Percentiles rank a stretch among this genome's conserved stretches.
Evolutionary conservation across 2,888 invertebrate species (phyloP).

Genomic region (Luffia ferchaultella): DNA sequence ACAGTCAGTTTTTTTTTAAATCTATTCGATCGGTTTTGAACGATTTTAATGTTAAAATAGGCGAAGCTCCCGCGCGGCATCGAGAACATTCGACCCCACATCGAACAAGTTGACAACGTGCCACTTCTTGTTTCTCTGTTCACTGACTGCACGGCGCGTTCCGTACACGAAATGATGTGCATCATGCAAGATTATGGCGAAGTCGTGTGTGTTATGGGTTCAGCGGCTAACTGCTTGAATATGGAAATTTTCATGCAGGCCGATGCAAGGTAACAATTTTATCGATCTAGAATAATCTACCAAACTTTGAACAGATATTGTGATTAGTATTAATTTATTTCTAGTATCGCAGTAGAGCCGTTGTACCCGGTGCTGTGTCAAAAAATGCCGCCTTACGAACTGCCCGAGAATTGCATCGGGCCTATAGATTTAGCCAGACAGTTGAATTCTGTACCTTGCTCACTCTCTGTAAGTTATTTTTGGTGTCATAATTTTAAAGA

Average conservation of each 20-base stretch:
- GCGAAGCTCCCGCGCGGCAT: conserved; percentile 96
- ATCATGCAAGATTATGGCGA: conserved; percentile 96
- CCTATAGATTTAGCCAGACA: conserved; percentile 84
- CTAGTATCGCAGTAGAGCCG: conserved; percentile 91
- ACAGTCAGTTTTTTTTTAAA: no score
- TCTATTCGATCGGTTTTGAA: no score
- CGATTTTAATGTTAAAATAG: no score
- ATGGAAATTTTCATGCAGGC: conserved; percentile 94
- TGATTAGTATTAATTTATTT: conserved; percentile 21
- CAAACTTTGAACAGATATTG: conserved; percentile 6
- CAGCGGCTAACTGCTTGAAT: conserved; percentile 88
- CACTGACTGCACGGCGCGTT: conserved; percentile 95
- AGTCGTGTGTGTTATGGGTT: conserved; percentile 94
- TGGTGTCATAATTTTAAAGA: not conserved
- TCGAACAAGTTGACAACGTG: conserved; percentile 96
- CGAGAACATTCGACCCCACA: conserved; percentile 94
- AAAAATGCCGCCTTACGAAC: conserved; percentile 56
- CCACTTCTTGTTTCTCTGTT: conserved; percentile 96
- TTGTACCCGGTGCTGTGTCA: conserved; percentile 77
- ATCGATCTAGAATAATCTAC: no score
- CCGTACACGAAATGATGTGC: conserved; percentile 86
- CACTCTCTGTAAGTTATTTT: conserved; percentile 73
- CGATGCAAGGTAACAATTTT: conserved; percentile 74
- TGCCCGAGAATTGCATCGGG: conserved; percentile 56
- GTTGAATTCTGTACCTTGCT: conserved; percentile 89